Base-by-base conservation (phyloP, 2,797 vertebrate genomes). In the Rhabdomys pumilio region DNA sequence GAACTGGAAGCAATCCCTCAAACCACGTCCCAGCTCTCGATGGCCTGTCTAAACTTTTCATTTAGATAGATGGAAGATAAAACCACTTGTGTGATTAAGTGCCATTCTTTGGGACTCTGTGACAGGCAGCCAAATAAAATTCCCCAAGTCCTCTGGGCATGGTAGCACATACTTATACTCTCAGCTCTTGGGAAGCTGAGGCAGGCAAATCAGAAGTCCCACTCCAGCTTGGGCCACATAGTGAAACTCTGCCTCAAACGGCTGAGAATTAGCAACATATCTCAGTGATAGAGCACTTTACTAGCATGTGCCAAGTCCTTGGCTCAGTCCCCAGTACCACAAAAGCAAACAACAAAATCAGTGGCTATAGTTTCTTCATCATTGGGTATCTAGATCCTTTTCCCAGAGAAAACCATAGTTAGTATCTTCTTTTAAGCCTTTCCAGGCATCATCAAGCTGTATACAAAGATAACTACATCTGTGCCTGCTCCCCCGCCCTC, bases 51-150 rank as follows among this genome's bases (percentile, higher is more conserved):
- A 61, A 84, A 91, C 67, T 81, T 83, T 87, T 91, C 79, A 47
- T 53, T 82, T 81, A 95, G 38, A 65, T 72, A 93, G 38, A 50
- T 73, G 75, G 53, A 67, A 88, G 75, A 93, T 55, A 80, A 90
- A 92, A 85, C 10, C 10, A 8, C 34, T 63, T 57, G 17, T 50
- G 55, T 82, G 67, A 19, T 65, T 91, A 90, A 57, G 63, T 67
- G 17, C 34, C 17, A 50, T 77, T 91, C 38, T 38, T 82, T 14
- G 55, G 69, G 80, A 93, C 38, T 93, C 47, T 55, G 50, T 86
- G 73, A 59, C 19, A 79, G 38, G 57, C 10, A 53, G 53, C 44
- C 50, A 65, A 72, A n/a, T 79, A 50, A 94, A 81, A 76, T 87
- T 80, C 44, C 76, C 86, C 67, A 91, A 53, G 24, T 22, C 24